Percentiles rank a stretch among this genome's conserved stretches.
These are phyloP conservation scores for Ecliptopera silaceata DNA, from an alignment of 2,888 invertebrate species.

Conservation along the genomic window DNA sequence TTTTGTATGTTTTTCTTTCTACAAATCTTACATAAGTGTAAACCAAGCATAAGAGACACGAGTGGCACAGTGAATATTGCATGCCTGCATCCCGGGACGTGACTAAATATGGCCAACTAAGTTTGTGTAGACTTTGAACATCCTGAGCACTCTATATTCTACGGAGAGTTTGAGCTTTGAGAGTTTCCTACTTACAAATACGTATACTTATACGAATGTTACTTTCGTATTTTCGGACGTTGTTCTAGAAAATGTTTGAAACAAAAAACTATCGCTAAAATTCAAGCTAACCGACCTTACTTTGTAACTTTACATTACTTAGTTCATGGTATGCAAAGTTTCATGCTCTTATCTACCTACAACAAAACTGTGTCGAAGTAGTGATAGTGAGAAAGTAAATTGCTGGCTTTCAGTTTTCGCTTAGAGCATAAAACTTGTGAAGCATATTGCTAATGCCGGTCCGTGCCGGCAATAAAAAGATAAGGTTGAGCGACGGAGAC, in stretches of 20 bases:
- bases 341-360: neutral
- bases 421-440: constrained; percentile 54
- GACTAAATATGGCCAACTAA: constrained; percentile 32
- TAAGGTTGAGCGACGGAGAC: constrained; percentile 62
- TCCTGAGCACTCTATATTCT: constrained; percentile 28
- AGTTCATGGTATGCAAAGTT: neutral
- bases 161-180: constrained; percentile 18
- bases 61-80: constrained; percentile 23
- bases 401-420: constrained; percentile 49
- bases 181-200: constrained; percentile 16
- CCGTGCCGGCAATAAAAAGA: constrained; percentile 66
- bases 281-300: too few relatives aligned
- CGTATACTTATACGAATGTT: neutral
- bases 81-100: constrained; percentile 31
- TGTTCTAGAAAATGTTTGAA: too few relatives aligned
- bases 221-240: neutral
- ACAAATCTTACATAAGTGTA: too few relatives aligned
- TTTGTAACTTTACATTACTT: too few relatives aligned
- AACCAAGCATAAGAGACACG: neutral
- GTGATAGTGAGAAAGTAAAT: constrained; percentile 47
- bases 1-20: too few relatives aligned
- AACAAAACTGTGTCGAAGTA: neutral
- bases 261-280: neutral
- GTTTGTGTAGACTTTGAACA: constrained; percentile 27
- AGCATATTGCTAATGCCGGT: constrained; percentile 68